phyloP scores from a whole-genome alignment of 2,113 vertebrate species.

The Chlorodrepanis virens region DNA sequence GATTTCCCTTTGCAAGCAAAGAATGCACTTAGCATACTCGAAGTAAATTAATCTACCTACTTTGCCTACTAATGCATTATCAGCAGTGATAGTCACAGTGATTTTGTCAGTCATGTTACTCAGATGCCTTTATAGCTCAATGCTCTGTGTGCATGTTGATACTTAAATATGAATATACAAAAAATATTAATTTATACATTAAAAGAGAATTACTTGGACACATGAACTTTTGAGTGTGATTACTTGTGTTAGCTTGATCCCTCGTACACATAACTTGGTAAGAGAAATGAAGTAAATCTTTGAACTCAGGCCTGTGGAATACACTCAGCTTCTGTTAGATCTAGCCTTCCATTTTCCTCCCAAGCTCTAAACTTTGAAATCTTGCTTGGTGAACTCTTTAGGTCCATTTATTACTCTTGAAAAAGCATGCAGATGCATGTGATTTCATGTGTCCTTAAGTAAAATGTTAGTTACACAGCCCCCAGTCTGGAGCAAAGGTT shows the following conservation, averaged over 20 bases:
- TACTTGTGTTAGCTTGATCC: background rate
- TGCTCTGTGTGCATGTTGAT: conserved; percentile 27
- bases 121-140: conserved; percentile 69
- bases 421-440: conserved; percentile 24
- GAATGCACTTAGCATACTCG: conserved; percentile 93
- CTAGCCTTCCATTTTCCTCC: conserved; percentile 27
- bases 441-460: conserved; percentile 35
- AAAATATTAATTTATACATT: background rate
- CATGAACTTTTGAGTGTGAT: background rate
- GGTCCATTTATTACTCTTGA: conserved; percentile 20
- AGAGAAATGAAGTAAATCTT: conserved; percentile 8
- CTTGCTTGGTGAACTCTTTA: conserved; percentile 47
- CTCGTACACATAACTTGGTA: background rate
- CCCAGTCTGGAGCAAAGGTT: conserved; percentile 9
- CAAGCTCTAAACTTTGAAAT: conserved; percentile 51
- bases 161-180: background rate
- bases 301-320: conserved; percentile 26
- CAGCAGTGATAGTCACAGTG: conserved; percentile 72
- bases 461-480: background rate
- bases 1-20: conserved; percentile 86
- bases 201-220: background rate
- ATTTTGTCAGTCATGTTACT: conserved; percentile 58
- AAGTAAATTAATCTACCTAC: conserved; percentile 91
- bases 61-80: conserved; percentile 85
- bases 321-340: conserved; percentile 1